Percentiles rank a stretch among this genome's conserved stretches.
These are phyloP conservation scores for Rhinophrynus dorsalis DNA, from an alignment of 2,797 vertebrate genomes.

Conservation along the genomic window DNA sequence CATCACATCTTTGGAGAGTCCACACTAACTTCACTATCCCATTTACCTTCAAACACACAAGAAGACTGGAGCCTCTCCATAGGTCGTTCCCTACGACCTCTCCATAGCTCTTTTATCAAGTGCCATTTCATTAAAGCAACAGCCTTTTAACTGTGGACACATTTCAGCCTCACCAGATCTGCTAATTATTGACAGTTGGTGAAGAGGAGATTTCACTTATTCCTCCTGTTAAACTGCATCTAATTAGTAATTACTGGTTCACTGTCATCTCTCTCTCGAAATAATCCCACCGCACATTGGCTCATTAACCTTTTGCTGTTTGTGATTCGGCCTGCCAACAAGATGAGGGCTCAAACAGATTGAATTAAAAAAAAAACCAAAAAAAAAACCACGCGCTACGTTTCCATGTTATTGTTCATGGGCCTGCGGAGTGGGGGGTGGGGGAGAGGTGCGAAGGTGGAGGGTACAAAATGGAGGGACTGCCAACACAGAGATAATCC, in stretches of 20 bases:
- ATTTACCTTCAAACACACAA: too few relatives aligned
- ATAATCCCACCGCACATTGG: conserved; percentile 70
- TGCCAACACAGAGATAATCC: not conserved
- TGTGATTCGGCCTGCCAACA: conserved; percentile 75
- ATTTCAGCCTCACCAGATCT: conserved; percentile 77
- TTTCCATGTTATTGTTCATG: not conserved
- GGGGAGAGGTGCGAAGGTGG: conserved; percentile 8
- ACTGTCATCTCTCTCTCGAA: conserved; percentile 74
- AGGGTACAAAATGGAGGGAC: not conserved
- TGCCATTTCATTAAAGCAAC: conserved; percentile 64
- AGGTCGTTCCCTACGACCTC: conserved; percentile 45
- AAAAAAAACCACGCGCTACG: too few relatives aligned
- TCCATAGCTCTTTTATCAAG: conserved; percentile 52
- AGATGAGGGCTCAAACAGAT: conserved; percentile 76
- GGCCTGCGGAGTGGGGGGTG: conserved; percentile 29
- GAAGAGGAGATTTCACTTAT: conserved; percentile 82
- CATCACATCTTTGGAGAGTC: too few relatives aligned
- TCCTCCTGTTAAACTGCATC: conserved; percentile 83
- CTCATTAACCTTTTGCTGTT: conserved; percentile 81
- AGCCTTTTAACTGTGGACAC: conserved; percentile 76
- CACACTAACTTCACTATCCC: too few relatives aligned
- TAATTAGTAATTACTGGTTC: conserved; percentile 79
- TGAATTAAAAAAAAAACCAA: conserved; percentile 69
- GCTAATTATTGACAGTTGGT: conserved; percentile 86
- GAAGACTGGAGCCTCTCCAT: conserved; percentile 29